Conservation (phyloP, 2,113 vertebrate genomes). For the Coturnix japonica region DNA sequence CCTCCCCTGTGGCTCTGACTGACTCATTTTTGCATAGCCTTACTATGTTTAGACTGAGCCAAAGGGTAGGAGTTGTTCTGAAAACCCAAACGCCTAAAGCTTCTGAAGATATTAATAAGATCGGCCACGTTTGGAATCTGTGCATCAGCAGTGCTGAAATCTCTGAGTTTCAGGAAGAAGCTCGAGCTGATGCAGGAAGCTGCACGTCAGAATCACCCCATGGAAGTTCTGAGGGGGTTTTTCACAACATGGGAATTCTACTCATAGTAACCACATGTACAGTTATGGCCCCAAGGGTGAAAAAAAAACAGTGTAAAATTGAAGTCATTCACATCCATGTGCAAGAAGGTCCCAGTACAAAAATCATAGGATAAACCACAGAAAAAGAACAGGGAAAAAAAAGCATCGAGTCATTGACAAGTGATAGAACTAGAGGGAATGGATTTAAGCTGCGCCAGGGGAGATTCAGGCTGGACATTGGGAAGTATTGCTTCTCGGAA, state of each 20-base stretch:
- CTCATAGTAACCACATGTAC: fast-evolving
- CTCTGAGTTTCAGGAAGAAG: background rate
- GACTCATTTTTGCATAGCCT: slow-evolving; percentile 39
- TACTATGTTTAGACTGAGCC: background rate
- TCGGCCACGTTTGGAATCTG: background rate
- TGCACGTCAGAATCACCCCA: background rate
- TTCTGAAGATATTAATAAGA: background rate
- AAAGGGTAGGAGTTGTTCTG: slow-evolving; percentile 25
- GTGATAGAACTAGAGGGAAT: too few species aligned
- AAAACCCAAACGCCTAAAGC: slow-evolving; percentile 3
- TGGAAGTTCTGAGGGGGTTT: background rate
- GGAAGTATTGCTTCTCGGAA: too few species aligned
- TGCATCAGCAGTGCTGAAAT: background rate
- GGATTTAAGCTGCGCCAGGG: too few species aligned
- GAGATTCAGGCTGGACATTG: too few species aligned
- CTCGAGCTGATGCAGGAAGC: background rate
- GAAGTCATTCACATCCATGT: background rate
- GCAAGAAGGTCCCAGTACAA: background rate
- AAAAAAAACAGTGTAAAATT: background rate
- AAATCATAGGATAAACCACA: background rate
- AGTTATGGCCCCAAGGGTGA: background rate
- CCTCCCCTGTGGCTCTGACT: background rate
- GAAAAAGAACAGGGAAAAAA: background rate
- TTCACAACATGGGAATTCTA: background rate
- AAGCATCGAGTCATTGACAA: background rate